Evolutionary conservation across 2,113 vertebrate species (phyloP), one percentile per base, ranked within the genome.

Genomic region (Mesocricetus auratus): DNA sequence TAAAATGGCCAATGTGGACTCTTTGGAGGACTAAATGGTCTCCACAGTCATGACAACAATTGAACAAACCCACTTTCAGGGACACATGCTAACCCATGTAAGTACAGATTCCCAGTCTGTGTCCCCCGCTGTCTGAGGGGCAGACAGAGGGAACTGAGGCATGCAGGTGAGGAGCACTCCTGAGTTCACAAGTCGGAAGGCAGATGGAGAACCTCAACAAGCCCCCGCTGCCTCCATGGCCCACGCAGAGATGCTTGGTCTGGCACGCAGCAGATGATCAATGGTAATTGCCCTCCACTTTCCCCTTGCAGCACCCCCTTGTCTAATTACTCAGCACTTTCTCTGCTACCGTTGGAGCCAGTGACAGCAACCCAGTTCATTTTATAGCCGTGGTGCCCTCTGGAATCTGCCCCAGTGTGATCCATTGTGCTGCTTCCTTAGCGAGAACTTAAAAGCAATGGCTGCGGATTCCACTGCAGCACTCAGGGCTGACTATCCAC

Each of bases 311-410:
- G 21, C 39, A 36, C 26, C 56, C 71, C 47, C 90, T 78, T 82
- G 39, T 83, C 53, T 78, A 45, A 88, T 88, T 56, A 92, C 58
- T 94, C 88, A 94, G 79, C 66, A 69, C 33, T 64, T 89, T 93
- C 74, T 86, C 85, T 77, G 81, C 94, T 95, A 71, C 81, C 11
- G n/a, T 88, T 58, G 81, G 90, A 89, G 78, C 83, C 88, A 11
- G n/a, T 29, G 69, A 92, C 85, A 94, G 64, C 74, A 90, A 60
- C n/a, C 64, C 26, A 73, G 21, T 79, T 88, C 90, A 68, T n/a
- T 94, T 90, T 79, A 71, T 47, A 90, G 91, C 95, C 36, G 33
- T 89, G 31, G 31, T 75, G 42, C 69, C 29, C 7, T 69, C 68
- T 64, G 68, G 53, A 92, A 82, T 73, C 45, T 53, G n/a, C 85